phyloP scores from a whole-genome alignment of 2,797 vertebrate genomes.

The Cichlasoma orientale region DNA sequence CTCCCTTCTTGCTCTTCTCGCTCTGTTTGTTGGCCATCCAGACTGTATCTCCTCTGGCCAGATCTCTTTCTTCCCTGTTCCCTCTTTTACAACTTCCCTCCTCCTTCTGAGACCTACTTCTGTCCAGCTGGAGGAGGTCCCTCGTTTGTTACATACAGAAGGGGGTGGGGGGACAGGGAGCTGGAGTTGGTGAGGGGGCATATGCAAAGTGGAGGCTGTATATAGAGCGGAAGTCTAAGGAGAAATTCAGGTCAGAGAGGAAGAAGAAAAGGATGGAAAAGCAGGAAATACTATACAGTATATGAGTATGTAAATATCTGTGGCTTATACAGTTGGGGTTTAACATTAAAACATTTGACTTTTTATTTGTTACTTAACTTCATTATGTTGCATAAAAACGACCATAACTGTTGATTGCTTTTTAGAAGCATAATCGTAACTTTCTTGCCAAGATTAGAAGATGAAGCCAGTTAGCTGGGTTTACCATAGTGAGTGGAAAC shows the following conservation, averaged over 20 bases:
- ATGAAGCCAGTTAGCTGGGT: neutral
- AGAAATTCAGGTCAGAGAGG: conserved; percentile 18
- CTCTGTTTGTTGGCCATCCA: conserved; percentile 55
- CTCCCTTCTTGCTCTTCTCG: conserved; percentile 23
- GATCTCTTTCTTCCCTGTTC: conserved; percentile 50
- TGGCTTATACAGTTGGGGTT: no score
- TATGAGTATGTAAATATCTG: no score
- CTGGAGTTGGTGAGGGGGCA: neutral
- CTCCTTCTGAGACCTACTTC: conserved; percentile 75
- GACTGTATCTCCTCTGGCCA: conserved; percentile 67
- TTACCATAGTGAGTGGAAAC: neutral
- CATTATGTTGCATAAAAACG: no score
- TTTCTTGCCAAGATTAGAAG: no score
- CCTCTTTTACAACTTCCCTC: conserved; percentile 57
- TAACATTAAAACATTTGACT: no score
- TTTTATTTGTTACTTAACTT: no score
- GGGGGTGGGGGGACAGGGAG: neutral
- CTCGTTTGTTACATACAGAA: conserved; percentile 71
- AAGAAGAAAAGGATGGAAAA: neutral
- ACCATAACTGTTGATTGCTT: no score
- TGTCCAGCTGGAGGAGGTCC: conserved; percentile 69
- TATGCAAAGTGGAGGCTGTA: conserved; percentile 30
- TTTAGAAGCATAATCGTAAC: no score
- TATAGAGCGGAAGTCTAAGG: conserved; percentile 30
- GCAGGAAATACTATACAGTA: neutral